phyloP scores from a whole-genome alignment of 2,888 invertebrate genomes.

The Lepidochrysops patricia region DNA sequence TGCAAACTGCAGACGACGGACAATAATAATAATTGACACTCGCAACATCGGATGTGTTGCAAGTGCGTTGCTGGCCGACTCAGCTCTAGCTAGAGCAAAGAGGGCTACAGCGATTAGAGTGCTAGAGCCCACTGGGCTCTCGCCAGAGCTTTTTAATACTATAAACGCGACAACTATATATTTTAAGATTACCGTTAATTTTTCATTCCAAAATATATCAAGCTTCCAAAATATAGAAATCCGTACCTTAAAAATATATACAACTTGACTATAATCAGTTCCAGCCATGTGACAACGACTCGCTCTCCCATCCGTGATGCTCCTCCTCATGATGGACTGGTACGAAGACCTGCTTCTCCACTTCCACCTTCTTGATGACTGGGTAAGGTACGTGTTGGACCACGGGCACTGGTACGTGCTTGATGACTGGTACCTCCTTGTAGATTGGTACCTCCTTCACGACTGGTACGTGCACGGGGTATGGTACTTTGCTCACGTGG shows the following conservation, averaged over 20 bases:
- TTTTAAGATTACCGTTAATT: too few relatives aligned
- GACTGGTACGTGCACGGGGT: constrained; percentile 58
- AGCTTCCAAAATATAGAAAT: neutral
- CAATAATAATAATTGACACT: too few relatives aligned
- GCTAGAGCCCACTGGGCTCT: too few relatives aligned
- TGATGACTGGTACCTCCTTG: constrained; percentile 59
- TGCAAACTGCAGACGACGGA: too few relatives aligned
- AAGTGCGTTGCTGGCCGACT: too few relatives aligned
- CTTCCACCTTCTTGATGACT: constrained; percentile 53
- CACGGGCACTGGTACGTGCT: constrained; percentile 56
- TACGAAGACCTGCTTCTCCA: constrained; percentile 59
- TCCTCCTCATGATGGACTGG: constrained; percentile 45
- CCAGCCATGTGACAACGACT: constrained; percentile 67
- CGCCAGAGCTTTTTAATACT: too few relatives aligned
- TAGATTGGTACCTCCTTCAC: constrained; percentile 60
- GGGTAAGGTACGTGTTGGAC: constrained; percentile 55
- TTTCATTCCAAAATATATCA: too few relatives aligned
- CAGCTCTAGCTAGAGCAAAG: too few relatives aligned
- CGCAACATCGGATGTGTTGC: too few relatives aligned
- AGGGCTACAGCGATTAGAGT: too few relatives aligned
- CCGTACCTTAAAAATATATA: constrained; percentile 43
- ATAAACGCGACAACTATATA: too few relatives aligned
- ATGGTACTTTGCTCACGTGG: constrained; percentile 60
- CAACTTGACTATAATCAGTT: constrained; percentile 40
- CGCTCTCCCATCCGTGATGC: constrained; percentile 60